Conservation (phyloP, 30 jellyfish, hydroid and myxozoan genomes). For the Catostylus mosaicus region DNA sequence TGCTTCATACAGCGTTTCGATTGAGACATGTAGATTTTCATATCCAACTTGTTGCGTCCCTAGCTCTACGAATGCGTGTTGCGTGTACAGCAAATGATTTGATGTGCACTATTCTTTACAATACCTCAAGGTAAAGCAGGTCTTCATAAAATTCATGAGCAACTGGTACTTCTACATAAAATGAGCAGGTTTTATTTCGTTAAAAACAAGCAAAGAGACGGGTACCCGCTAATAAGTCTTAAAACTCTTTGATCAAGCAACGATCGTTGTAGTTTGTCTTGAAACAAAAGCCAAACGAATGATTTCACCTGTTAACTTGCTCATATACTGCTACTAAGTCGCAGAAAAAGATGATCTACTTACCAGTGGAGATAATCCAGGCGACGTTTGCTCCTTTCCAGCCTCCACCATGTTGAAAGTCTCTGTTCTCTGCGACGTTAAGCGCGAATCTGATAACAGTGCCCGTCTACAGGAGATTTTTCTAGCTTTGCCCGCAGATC, state of each 20-base stretch:
- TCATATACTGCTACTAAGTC: slow-evolving; percentile 50
- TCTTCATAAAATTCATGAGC: slow-evolving; percentile 8
- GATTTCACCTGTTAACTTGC: slow-evolving; percentile 69
- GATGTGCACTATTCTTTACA: no score
- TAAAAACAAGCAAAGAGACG: slow-evolving; percentile 68
- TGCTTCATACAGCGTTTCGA: no score
- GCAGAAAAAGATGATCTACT: slow-evolving; percentile 9
- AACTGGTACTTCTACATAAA: slow-evolving; percentile 51
- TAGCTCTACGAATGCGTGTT: no score
- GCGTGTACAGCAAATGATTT: no score
- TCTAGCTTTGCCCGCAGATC: background rate
- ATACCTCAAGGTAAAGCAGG: slow-evolving; percentile 42
- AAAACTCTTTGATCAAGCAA: slow-evolving; percentile 75
- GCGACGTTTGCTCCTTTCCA: slow-evolving; percentile 39
- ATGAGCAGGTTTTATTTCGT: slow-evolving; percentile 50
- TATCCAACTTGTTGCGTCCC: no score
- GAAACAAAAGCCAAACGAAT: slow-evolving; percentile 50
- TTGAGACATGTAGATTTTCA: no score
- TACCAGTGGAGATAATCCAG: slow-evolving; percentile 19
- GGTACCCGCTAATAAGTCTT: slow-evolving; percentile 71
- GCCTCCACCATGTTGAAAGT: slow-evolving; percentile 48
- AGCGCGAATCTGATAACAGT: background rate
- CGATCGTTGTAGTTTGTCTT: slow-evolving; percentile 44
- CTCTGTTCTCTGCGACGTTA: background rate
- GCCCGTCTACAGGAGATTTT: no score